These are phyloP conservation scores for Caligus rogercresseyi DNA, from an alignment of 1,140 invertebrate species.

Conservation along the genomic window DNA sequence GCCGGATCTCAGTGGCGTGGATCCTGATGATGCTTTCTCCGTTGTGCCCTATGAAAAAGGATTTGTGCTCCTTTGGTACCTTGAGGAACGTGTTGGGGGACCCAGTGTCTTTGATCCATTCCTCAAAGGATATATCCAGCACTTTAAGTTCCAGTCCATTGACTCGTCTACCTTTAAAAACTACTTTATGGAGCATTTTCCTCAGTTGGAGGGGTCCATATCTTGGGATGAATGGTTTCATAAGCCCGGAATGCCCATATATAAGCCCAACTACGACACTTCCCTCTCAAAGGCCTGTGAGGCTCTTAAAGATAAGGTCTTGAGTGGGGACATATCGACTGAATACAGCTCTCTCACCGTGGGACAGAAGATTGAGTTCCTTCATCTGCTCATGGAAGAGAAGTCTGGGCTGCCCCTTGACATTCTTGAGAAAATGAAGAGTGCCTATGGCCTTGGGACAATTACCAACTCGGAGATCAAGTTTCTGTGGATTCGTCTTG, in stretches of 20 bases:
- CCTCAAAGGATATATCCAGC: slow-evolving; percentile 56
- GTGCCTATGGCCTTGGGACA: slow-evolving; percentile 44
- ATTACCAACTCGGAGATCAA: slow-evolving; percentile 57
- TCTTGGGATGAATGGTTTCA: slow-evolving; percentile 75
- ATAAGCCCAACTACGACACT: slow-evolving; percentile 50
- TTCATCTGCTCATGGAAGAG: background rate
- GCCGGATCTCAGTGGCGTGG: slow-evolving; percentile 51
- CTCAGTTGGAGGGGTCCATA: slow-evolving; percentile 33
- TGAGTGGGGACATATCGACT: background rate
- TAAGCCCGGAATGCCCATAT: slow-evolving; percentile 61
- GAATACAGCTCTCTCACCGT: slow-evolving; percentile 42
- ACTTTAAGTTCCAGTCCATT: slow-evolving; percentile 64
- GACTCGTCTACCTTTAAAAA: slow-evolving; percentile 59
- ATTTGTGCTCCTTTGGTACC: slow-evolving; percentile 62
- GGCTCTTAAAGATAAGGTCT: slow-evolving; percentile 26
- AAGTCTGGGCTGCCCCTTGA: background rate
- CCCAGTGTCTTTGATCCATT: slow-evolving; percentile 65
- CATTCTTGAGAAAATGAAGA: slow-evolving; percentile 42
- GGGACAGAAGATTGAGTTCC: slow-evolving; percentile 37
- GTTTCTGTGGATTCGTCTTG: slow-evolving; percentile 54
- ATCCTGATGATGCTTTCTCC: slow-evolving; percentile 83
- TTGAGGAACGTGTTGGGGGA: slow-evolving; percentile 68
- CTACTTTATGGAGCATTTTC: slow-evolving; percentile 59
- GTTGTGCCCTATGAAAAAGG: slow-evolving; percentile 83
- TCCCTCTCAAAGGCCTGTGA: slow-evolving; percentile 42